Evolutionary conservation across 2,888 invertebrate genomes (phyloP).

Genomic region (Entomobrya multifasciata): DNA sequence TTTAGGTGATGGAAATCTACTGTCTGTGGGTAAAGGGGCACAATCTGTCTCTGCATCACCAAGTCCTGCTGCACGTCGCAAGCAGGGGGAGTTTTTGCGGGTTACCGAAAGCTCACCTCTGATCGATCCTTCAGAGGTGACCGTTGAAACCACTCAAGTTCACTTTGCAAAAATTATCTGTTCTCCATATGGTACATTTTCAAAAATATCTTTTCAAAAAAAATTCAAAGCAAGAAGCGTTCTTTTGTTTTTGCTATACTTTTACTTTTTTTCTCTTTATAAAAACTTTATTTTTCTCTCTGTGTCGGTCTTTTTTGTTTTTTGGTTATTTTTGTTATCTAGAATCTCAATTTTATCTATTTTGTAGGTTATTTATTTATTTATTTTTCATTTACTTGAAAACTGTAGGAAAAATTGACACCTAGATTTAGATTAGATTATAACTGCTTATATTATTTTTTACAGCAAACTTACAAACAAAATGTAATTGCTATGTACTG

Average conservation of each 20-base stretch:
- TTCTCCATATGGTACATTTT: constrained; percentile 86
- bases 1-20: constrained; percentile 76
- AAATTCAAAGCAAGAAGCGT: background rate
- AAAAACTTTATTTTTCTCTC: constrained; percentile 1
- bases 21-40: constrained; percentile 66
- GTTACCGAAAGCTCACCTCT: constrained; percentile 85
- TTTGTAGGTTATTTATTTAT: background rate
- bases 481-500: too few relatives aligned
- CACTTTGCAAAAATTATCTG: constrained; percentile 89
- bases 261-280: background rate
- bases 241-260: constrained; percentile 10
- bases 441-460: too few relatives aligned
- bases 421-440: too few relatives aligned
- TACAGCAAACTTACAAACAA: too few relatives aligned
- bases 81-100: constrained; percentile 83
- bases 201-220: constrained; percentile 28
- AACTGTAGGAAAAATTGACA: too few relatives aligned
- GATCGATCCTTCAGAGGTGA: constrained; percentile 88
- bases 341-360: background rate
- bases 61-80: constrained; percentile 79
- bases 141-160: constrained; percentile 87
- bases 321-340: background rate
- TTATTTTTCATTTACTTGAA: background rate
- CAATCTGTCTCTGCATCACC: constrained; percentile 76
- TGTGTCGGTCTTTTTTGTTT: background rate